These are phyloP conservation scores for Portunus trituberculatus DNA, from an alignment of 1,140 invertebrate genomes.

Conservation along the genomic window DNA sequence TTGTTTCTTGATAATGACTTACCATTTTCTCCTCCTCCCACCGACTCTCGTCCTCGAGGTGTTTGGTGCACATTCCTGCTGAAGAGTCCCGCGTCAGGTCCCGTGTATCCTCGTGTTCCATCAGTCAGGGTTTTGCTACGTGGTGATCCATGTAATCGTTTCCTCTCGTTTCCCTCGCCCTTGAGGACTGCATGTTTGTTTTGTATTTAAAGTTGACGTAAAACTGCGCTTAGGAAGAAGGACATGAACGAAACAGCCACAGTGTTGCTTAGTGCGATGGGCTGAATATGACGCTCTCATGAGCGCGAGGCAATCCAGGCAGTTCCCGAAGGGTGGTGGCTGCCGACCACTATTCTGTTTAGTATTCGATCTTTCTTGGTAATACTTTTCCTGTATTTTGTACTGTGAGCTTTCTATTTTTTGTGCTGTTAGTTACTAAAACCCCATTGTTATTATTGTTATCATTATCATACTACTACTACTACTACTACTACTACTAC, in stretches of 20 bases:
- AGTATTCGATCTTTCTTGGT: not conserved
- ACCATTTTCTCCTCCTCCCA: not conserved
- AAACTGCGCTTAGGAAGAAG: conserved; percentile 54
- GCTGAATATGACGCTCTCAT: not conserved
- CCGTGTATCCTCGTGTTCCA: not conserved
- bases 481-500: no score
- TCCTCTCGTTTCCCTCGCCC: conserved; percentile 28
- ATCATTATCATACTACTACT: not conserved
- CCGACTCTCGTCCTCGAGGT: not conserved
- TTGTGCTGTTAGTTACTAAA: conserved; percentile 14
- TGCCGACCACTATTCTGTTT: not conserved
- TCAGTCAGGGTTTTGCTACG: conserved; percentile 31
- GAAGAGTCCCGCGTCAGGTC: not conserved
- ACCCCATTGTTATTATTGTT: not conserved
- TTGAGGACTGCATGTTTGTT: conserved; percentile 72
- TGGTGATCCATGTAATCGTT: conserved; percentile 50
- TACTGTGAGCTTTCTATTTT: not conserved
- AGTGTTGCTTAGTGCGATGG: not conserved
- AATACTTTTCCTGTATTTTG: not conserved
- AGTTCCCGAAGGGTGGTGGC: not conserved
- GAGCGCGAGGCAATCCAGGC: not conserved
- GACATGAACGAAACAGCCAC: conserved; percentile 5
- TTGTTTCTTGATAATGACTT: not conserved
- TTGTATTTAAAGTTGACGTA: conserved; percentile 63
- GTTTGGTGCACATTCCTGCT: conserved; percentile 8